Percentiles rank a stretch among this genome's conserved stretches.
These are phyloP conservation scores for Mugil cephalus DNA, from an alignment of 2,113 vertebrate genomes.

Conservation along the genomic window DNA sequence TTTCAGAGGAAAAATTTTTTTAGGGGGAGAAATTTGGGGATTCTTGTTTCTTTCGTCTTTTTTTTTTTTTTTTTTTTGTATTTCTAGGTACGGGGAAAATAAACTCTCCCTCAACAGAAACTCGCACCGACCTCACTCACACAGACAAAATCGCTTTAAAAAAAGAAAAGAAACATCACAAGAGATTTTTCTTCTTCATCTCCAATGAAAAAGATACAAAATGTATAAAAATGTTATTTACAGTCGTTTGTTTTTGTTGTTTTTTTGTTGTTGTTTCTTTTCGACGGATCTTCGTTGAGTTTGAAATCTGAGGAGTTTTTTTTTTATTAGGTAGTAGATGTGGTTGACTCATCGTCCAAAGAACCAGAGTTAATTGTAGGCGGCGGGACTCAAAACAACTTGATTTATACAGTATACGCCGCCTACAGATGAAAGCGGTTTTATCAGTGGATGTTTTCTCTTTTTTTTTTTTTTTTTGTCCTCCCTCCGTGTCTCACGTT, in stretches of 20 bases:
- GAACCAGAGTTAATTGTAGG: conserved; percentile 3
- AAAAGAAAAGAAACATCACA: conserved; percentile 91
- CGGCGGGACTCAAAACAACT: conserved; percentile 37
- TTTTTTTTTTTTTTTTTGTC: conserved; percentile 31
- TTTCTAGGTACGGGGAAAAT: conserved; percentile 8
- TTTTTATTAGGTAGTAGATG: conserved; percentile 61
- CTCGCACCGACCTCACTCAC: conserved; percentile 71
- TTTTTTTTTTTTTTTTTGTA: conserved; percentile 17
- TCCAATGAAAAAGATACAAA: conserved; percentile 99
- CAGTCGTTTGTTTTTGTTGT: conserved; percentile 65
- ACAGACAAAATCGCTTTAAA: conserved; percentile 83
- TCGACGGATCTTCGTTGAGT: conserved; percentile 11
- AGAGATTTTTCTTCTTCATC: conserved; percentile 91
- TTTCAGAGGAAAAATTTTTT: conserved; percentile 56
- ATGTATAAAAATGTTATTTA: conserved; percentile 92
- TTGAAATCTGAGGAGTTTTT: conserved; percentile 64
- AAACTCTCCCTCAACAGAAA: conserved; percentile 55
- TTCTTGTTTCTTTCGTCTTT: conserved; percentile 23
- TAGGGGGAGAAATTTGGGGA: conserved; percentile 28
- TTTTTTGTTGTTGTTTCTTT: conserved; percentile 55
- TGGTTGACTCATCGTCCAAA: conserved; percentile 48
- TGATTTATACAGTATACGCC: conserved; percentile 38
- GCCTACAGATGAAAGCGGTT: conserved; percentile 7
- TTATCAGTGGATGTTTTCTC: conserved; percentile 14
- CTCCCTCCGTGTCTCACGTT: conserved; percentile 38